These are phyloP conservation scores for Drosophila recens DNA, from an alignment of 2,888 invertebrate genomes.

Conservation along the genomic window DNA sequence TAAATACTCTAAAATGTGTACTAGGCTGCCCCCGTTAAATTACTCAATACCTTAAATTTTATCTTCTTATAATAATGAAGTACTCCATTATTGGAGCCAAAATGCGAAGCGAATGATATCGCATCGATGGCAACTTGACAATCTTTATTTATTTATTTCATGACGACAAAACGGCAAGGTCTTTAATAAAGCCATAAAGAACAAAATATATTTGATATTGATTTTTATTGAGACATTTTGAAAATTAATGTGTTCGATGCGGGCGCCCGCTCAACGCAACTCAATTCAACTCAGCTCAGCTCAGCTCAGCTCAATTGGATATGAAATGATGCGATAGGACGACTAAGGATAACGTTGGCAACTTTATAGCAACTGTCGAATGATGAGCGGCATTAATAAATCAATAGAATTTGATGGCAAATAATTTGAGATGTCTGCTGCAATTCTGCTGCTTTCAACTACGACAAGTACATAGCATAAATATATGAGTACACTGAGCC, in stretches of 20 bases:
- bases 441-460: conserved; percentile 29
- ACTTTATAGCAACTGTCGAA: conserved; percentile 58
- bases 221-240: conserved; percentile 76
- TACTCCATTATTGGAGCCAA: background rate
- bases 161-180: conserved; percentile 1
- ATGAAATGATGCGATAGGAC: conserved; percentile 7
- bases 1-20: no score
- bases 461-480: background rate
- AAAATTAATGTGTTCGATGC: conserved; percentile 61
- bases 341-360: conserved; percentile 21
- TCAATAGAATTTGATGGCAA: conserved; percentile 75
- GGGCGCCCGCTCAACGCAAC: conserved; percentile 24
- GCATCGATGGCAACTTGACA: conserved; percentile 17
- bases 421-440: conserved; percentile 59
- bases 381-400: conserved; percentile 73
- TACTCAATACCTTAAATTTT: background rate
- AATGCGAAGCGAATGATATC: background rate
- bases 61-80: background rate
- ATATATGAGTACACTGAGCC: background rate
- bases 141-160: conserved; percentile 26
- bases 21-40: no score
- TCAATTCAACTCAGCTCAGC: background rate
- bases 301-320: conserved; percentile 10
- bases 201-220: conserved; percentile 64
- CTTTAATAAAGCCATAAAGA: conserved; percentile 61